Evolutionary conservation across 2,797 vertebrate genomes (phyloP).

Genomic region (Amphiprion clarkii): DNA sequence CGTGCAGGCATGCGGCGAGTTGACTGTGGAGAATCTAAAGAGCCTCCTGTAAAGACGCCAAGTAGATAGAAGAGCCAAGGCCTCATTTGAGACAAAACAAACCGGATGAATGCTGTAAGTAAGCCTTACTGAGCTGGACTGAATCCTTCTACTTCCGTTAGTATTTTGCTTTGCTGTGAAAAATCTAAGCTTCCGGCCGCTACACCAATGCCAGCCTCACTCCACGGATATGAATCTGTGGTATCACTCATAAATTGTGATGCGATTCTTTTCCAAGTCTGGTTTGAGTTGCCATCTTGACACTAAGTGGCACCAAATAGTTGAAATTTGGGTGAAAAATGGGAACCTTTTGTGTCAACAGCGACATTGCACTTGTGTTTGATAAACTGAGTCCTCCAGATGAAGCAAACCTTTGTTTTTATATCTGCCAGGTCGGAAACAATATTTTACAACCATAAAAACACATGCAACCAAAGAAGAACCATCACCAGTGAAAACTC

Average conservation of each 20-base stretch:
- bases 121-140: neutral
- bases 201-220: neutral
- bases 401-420: neutral
- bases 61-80: neutral
- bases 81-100: slow-evolving; percentile 3
- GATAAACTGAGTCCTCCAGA: neutral
- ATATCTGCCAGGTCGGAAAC: neutral
- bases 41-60: slow-evolving; percentile 6
- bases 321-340: neutral
- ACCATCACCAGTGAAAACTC: neutral
- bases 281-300: neutral
- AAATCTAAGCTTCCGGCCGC: neutral
- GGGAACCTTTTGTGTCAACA: too few relatives aligned
- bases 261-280: neutral
- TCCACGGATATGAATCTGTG: neutral
- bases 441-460: too few relatives aligned
- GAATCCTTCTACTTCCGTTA: neutral
- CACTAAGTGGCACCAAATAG: neutral
- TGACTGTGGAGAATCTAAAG: neutral
- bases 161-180: neutral
- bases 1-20: slow-evolving; percentile 14
- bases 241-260: neutral
- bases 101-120: neutral
- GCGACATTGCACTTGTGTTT: neutral
- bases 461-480: neutral